Percentiles rank a stretch among this genome's conserved stretches.
Evolutionary conservation across 2,888 invertebrate species (phyloP).

Genomic region (Lasius platythorax): DNA sequence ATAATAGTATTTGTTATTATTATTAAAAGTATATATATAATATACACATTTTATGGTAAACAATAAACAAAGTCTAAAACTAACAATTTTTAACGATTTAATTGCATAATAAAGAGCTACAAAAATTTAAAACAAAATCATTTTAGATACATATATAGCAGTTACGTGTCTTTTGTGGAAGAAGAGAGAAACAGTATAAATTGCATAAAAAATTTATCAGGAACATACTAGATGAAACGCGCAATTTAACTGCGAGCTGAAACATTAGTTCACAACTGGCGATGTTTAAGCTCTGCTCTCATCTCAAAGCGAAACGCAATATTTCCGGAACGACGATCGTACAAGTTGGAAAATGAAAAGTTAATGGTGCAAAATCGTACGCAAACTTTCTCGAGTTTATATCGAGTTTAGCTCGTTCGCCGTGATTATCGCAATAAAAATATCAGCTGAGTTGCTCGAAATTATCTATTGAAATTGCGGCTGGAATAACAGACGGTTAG

Average conservation of each 20-base stretch:
- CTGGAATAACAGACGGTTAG: not conserved
- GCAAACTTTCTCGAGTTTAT: conserved; percentile 10
- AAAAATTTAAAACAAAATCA: not conserved
- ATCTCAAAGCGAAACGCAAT: conserved; percentile 23
- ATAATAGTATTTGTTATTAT: not conserved
- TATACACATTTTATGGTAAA: not conserved
- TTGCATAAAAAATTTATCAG: not conserved
- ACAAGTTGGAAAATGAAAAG: conserved; percentile 24
- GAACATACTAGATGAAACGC: not conserved
- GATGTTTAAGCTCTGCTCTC: conserved; percentile 10
- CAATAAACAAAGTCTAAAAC: not conserved
- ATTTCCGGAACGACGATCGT: conserved; percentile 28
- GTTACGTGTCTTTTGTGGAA: not conserved
- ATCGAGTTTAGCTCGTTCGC: not conserved
- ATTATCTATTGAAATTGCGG: conserved; percentile 16
- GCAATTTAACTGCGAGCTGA: conserved; percentile 5
- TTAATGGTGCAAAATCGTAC: conserved; percentile 4
- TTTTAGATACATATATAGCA: not conserved
- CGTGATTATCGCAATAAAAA: conserved; percentile 16
- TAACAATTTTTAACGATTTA: not conserved
- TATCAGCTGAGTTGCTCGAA: not conserved
- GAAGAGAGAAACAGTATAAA: not conserved
- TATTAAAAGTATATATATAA: not conserved
- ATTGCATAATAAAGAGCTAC: not conserved
- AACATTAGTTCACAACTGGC: conserved; percentile 13